Percentiles rank a stretch among this genome's conserved stretches.
phyloP scores from a whole-genome alignment of 2,113 vertebrate species.

The Silurus glanis region DNA sequence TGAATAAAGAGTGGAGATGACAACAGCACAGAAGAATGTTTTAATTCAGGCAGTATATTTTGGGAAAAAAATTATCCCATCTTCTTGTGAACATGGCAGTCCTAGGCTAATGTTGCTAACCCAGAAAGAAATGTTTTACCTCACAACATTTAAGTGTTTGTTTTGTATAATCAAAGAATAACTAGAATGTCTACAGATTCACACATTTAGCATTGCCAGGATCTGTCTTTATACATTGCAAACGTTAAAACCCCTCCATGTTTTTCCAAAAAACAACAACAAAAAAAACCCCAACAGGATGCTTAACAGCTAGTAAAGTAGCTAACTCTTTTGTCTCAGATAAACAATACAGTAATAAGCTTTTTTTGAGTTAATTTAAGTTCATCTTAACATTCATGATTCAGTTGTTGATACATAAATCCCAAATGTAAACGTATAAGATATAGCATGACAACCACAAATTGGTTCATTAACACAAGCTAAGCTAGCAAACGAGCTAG shows the following conservation, averaged over 20 bases:
- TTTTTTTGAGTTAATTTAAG: neutral
- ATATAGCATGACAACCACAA: no score
- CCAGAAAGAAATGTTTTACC: no score
- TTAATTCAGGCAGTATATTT: neutral
- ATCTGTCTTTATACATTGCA: neutral
- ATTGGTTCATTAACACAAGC: no score
- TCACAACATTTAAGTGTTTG: neutral
- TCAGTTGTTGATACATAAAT: neutral
- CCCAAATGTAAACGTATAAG: no score
- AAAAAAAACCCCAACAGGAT: no score
- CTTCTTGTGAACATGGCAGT: neutral
- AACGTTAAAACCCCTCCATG: neutral
- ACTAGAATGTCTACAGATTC: neutral
- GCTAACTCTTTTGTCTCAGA: neutral
- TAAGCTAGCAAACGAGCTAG: neutral
- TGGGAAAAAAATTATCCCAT: neutral
- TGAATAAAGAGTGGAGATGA: neutral
- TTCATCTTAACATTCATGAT: neutral
- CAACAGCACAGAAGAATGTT: neutral
- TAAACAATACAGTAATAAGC: neutral
- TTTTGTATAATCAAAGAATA: neutral
- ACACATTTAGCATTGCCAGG: neutral
- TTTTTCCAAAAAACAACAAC: neutral
- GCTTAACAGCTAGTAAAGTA: neutral
- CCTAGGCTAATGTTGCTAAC: neutral